These are phyloP conservation scores for Struthidea cinerea DNA, from an alignment of 2,113 vertebrate genomes.

Conservation along the genomic window DNA sequence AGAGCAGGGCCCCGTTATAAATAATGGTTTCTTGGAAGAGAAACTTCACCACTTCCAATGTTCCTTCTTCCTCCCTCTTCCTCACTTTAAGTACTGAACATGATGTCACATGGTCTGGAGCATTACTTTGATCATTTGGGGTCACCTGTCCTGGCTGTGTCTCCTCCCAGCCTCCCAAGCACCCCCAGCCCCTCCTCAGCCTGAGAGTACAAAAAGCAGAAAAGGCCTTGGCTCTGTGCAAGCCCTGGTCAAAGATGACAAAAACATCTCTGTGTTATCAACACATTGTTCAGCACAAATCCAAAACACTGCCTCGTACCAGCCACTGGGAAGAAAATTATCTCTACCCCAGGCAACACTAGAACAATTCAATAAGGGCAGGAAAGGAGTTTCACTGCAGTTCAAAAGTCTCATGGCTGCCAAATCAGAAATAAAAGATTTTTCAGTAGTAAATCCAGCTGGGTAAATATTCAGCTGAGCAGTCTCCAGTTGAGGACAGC, in stretches of 20 bases:
- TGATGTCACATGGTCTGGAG: neutral
- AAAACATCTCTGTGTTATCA: neutral
- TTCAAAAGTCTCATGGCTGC: neutral
- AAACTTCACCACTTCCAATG: neutral
- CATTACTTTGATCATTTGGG: neutral
- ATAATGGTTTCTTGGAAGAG: neutral
- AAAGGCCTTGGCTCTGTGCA: neutral
- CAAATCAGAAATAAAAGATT: neutral
- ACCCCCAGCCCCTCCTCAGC: accelerated
- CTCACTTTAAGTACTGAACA: neutral
- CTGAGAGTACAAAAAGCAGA: neutral
- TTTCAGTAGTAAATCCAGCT: neutral
- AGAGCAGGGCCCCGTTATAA: neutral
- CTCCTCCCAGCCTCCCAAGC: neutral
- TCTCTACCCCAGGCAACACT: neutral
- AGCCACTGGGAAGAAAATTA: neutral
- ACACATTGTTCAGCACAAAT: neutral
- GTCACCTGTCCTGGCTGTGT: neutral
- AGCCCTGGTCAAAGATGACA: neutral
- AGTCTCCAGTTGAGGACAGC: neutral
- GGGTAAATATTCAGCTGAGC: neutral
- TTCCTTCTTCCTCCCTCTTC: neutral
- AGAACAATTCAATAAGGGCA: neutral
- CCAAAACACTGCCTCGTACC: neutral
- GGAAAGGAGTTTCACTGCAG: neutral